A percentile compares a stretch with the other conserved stretches of the same genome.
Conservation (phyloP, 2,797 vertebrate genomes). For the Micropoecilia bifurca region DNA sequence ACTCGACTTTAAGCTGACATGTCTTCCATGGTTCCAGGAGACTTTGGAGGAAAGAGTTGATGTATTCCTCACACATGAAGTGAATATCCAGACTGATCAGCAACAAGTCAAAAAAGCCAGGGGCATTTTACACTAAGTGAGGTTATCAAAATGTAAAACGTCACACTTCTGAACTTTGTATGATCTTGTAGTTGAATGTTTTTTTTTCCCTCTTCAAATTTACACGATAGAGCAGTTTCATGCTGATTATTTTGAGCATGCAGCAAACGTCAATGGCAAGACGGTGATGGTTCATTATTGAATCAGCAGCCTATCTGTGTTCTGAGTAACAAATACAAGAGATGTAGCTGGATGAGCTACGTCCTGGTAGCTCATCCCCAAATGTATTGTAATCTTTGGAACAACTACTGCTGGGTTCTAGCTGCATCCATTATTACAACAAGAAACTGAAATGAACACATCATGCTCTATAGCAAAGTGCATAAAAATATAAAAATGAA, state of each 20-base stretch:
- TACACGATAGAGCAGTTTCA: neutral
- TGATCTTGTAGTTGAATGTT: neutral
- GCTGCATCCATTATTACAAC: neutral
- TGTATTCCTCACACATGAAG: neutral
- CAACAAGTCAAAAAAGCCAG: neutral
- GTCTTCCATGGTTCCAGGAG: neutral
- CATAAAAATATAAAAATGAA: neutral
- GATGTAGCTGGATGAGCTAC: neutral
- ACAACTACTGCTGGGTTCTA: neutral
- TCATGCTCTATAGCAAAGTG: neutral
- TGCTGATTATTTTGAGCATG: neutral
- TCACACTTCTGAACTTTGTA: neutral
- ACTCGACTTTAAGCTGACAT: neutral
- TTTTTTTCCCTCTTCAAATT: neutral
- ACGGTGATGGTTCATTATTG: neutral
- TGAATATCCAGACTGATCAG: neutral
- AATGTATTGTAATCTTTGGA: neutral
- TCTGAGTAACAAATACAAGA: neutral
- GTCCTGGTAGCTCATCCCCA: too few relatives aligned
- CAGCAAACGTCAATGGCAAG: neutral
- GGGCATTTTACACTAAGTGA: neutral
- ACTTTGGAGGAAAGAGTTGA: neutral
- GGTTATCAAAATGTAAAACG: neutral
- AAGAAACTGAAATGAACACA: neutral
- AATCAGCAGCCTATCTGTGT: neutral